These are phyloP conservation scores for Oncorhynchus mykiss DNA, from an alignment of 2,113 vertebrate species.

Conservation along the genomic window DNA sequence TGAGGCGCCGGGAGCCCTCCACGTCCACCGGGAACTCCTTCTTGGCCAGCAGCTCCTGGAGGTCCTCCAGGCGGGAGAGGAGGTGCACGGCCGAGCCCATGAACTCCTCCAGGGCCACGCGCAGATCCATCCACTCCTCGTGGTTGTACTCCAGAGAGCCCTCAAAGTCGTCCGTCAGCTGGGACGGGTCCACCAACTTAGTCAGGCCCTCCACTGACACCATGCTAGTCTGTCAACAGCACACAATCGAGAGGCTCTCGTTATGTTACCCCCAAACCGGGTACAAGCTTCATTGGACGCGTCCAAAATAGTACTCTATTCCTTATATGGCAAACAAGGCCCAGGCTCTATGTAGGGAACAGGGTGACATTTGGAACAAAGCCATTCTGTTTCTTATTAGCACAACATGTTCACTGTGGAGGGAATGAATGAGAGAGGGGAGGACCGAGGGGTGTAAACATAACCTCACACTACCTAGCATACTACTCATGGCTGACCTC, in stretches of 20 bases:
- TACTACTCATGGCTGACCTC: neutral
- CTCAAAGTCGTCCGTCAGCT: conserved; percentile 96
- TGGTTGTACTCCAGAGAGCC: conserved; percentile 98
- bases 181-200: conserved; percentile 95
- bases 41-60: conserved; percentile 91
- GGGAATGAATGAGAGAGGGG: neutral
- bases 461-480: neutral
- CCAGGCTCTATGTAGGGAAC: no score
- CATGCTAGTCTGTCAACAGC: conserved; percentile 86
- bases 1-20: conserved; percentile 91
- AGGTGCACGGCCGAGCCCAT: conserved; percentile 92
- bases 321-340: no score
- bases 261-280: neutral
- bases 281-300: neutral
- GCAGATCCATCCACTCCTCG: conserved; percentile 94
- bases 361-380: neutral
- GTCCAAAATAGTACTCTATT: no score
- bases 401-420: neutral
- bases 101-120: conserved; percentile 94
- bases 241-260: neutral
- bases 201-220: conserved; percentile 96
- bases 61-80: conserved; percentile 90
- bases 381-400: conserved; percentile 5
- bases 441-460: neutral
- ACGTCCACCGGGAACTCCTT: conserved; percentile 97